Percentiles rank a stretch among this genome's conserved stretches.
Evolutionary conservation across 2,113 vertebrate species (phyloP).

Genomic region (Myrmophylax atrothorax): DNA sequence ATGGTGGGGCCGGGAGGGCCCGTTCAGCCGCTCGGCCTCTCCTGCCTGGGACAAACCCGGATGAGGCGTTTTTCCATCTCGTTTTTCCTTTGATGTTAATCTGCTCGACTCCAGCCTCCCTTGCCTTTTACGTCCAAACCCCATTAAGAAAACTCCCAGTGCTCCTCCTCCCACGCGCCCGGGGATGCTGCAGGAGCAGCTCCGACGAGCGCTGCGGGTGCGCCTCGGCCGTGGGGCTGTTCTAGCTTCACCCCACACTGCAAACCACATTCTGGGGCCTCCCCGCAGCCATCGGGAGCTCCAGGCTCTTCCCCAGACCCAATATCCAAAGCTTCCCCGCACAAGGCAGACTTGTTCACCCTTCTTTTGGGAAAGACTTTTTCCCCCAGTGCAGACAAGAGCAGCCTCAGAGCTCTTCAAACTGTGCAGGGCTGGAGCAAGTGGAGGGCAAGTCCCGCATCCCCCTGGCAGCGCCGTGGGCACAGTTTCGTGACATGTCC

Average conservation of each 20-base stretch:
- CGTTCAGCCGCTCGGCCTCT: neutral
- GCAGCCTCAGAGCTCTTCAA: neutral
- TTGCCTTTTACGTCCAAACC: neutral
- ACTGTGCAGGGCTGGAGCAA: neutral
- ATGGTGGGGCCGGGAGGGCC: neutral
- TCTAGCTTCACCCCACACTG: accelerated
- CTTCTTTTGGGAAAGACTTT: neutral
- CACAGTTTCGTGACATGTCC: accelerated
- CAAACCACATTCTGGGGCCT: accelerated
- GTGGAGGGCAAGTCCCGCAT: accelerated
- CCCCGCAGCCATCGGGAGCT: neutral
- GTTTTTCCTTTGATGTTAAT: neutral
- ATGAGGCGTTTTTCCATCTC: neutral
- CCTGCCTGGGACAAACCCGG: neutral
- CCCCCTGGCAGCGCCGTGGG: neutral
- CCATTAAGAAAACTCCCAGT: neutral
- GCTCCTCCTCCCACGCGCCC: accelerated
- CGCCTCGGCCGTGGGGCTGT: neutral
- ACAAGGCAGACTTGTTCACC: accelerated
- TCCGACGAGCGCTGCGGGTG: accelerated
- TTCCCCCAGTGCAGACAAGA: accelerated
- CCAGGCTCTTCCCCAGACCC: accelerated
- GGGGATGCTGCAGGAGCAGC: neutral
- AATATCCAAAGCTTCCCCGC: neutral
- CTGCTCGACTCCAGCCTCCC: neutral